Percentiles rank a stretch among this genome's conserved stretches.
Evolutionary conservation across 2,797 vertebrate species (phyloP).

Genomic region (Diglossa cyanea): DNA sequence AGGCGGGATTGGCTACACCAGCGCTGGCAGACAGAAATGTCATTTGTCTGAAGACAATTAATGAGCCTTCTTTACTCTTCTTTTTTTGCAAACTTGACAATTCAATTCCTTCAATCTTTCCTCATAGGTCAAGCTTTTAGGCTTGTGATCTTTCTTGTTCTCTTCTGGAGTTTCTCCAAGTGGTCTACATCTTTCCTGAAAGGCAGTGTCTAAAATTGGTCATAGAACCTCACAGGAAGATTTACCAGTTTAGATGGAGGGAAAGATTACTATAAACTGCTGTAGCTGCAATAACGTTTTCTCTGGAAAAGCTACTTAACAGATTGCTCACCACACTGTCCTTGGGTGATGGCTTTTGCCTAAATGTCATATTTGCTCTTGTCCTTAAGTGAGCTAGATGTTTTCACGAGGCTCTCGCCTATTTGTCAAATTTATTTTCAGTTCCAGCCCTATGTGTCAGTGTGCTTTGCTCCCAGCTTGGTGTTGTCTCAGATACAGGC

Average conservation of each 20-base stretch:
- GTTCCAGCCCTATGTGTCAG: not conserved
- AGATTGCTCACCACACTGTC: not conserved
- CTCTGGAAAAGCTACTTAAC: not conserved
- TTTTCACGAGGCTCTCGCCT: not conserved
- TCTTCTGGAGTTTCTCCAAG: constrained; percentile 19
- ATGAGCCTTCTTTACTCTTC: not conserved
- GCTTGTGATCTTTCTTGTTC: not conserved
- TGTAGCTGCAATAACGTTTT: not conserved
- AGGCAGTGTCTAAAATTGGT: not conserved
- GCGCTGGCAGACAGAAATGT: not conserved
- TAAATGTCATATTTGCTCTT: not conserved
- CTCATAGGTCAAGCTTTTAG: not conserved
- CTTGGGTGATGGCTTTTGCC: not conserved
- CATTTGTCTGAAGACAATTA: not conserved
- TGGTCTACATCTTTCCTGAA: not conserved
- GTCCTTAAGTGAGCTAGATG: not conserved
- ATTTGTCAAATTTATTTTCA: not conserved
- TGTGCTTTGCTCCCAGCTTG: not conserved
- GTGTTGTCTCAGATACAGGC: not conserved
- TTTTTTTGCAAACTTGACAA: not conserved
- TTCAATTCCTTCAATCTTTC: not conserved
- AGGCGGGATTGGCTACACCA: not conserved
- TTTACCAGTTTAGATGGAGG: not conserved
- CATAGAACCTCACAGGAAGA: not conserved
- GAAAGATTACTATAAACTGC: not conserved